Evolutionary conservation across 2,888 invertebrate species (phyloP), one percentile per base, ranked within the genome.

Genomic region (Malthinus seriepunctatus): DNA sequence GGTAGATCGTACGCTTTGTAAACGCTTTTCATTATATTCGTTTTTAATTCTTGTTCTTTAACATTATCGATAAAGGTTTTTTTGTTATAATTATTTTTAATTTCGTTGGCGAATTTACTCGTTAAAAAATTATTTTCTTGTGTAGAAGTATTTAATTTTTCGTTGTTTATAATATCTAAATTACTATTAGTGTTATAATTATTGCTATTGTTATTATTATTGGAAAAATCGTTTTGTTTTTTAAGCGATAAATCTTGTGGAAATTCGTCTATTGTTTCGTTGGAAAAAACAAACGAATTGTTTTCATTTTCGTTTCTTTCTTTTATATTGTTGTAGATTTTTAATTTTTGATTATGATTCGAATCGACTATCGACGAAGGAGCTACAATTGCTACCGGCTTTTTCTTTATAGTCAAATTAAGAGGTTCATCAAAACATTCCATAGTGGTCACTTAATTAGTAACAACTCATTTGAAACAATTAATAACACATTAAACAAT

Each of bases 381-480:
- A 11, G 82, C 81, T 37, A 83, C 83, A 54, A 83, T 80, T 45
- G 83, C 83, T 52, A 83, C 80, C 47, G 83, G 83, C 73, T 79
- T 78, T 71, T 81, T 82, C 67, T 78, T 79, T 63, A 81, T 73
- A 57, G 80, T 80, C 65, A 81, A 72, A 74, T 81, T 81, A 65
- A 81, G 69, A 33, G 81, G 81, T 67, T 81, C 81, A 59, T 78
- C 78, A 50, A 69, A 68, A 51, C 48, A 59, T 34, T 60, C 60
- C 62, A 62, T 58, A 10, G 31, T 46, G 37, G 32, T 32, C 37
- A 51, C 51, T 46, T 15, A 55, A 49, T 51, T 42, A 47, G 37
- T 53, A 46, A 14, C 32, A 37, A 14, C 6, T 14, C 15, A 11
- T 11, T 32, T 31, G 23, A 23, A 14, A 31, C 32, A 45, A 3